Evolutionary conservation across 2,797 vertebrate genomes (phyloP), one percentile per base, ranked within the genome.

Genomic region (Siniperca scherzeri): DNA sequence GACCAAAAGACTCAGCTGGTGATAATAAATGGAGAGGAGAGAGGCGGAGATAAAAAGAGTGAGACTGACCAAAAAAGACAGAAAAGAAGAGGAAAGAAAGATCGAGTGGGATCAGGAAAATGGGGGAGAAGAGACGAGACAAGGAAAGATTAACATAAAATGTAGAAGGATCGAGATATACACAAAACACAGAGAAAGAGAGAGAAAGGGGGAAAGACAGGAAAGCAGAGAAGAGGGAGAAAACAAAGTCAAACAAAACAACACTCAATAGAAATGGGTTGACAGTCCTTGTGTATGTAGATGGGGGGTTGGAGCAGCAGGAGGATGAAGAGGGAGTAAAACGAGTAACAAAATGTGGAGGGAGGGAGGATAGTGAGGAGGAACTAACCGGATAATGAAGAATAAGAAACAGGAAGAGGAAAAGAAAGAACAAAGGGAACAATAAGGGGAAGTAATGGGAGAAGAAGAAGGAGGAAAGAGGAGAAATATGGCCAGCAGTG

Each of bases 1-100:
- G 79, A 94, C 96, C 96, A 96, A 95, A 94, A 94, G 93, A 83
- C 89, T 93, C 90, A 91, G 87, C 87, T 91, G 89, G 84, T 68
- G 88, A 96, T 95, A 94, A 97, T 95, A 96, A 96, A 91, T 83
- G 83, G 78, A 86, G 62, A 80, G 72, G 61, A 80, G 78, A 77
- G 67, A 74, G 53, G 33, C 12, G 25, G 21, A 77, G 50, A 40
- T 30, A 56, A 64, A 62, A 21, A 72, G 66, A 80, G 60, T 0
- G 59, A 76, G 69, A 50, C 7, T 53, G 74, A 53, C 38, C 50
- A 66, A 57, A 42, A 62, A 80, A 46, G 11, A 36, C 1, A 60
- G 27, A 10, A 17, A 33, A 25, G 19, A 10, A 68, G n/a, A 77
- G 21, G 21, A 72, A 44, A 40, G 21, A 33, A 65, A 68, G 46